phyloP scores from a whole-genome alignment of 2,797 vertebrate genomes.

The Pantherophis alleghaniensis region DNA sequence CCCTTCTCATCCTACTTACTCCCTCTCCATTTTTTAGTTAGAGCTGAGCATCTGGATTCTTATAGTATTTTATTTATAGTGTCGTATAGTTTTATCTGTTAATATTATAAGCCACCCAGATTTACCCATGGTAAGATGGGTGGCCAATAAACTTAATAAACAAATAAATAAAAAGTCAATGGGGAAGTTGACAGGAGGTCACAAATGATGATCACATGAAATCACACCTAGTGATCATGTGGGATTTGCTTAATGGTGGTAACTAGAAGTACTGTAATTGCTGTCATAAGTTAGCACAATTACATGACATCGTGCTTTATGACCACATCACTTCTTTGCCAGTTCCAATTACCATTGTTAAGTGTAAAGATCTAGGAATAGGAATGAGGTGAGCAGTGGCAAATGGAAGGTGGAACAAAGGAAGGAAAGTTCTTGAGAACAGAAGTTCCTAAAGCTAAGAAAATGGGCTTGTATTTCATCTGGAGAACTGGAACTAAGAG shows the following conservation, averaged over 20 bases:
- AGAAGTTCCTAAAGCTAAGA: background rate
- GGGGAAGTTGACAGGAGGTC: background rate
- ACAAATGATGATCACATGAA: background rate
- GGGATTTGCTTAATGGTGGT: background rate
- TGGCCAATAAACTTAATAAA: background rate
- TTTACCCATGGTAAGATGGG: background rate
- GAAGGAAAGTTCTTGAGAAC: background rate
- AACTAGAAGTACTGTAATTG: background rate
- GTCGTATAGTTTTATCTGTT: background rate
- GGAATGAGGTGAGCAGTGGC: background rate
- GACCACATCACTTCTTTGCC: background rate
- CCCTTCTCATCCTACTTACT: background rate
- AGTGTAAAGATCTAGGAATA: background rate
- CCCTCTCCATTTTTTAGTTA: background rate
- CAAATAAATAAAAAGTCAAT: background rate
- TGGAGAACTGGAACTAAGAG: background rate
- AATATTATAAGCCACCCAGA: background rate
- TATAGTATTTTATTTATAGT: background rate
- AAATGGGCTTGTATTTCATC: background rate
- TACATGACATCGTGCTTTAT: background rate
- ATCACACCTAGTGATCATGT: background rate
- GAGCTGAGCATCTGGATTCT: background rate
- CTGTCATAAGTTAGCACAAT: background rate
- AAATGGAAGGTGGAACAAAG: background rate
- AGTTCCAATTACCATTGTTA: background rate